These are phyloP conservation scores for Xenus cinereus DNA, from an alignment of 2,113 vertebrate species.

Conservation along the genomic window DNA sequence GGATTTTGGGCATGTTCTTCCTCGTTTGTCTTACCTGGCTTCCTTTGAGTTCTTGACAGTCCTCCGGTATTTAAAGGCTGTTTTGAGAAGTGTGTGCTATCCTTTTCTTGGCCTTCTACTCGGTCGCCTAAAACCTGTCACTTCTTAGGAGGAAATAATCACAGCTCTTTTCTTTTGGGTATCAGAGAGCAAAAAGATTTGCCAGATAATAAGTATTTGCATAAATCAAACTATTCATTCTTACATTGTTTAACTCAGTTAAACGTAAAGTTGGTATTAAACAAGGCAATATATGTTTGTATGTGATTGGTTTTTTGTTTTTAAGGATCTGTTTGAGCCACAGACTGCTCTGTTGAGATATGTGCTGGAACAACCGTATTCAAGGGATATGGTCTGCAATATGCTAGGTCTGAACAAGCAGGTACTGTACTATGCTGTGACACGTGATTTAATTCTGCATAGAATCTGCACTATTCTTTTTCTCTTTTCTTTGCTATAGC, in stretches of 20 bases:
- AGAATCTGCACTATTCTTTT: slow-evolving; percentile 77
- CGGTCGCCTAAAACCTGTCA: neutral
- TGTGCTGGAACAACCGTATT: slow-evolving; percentile 97
- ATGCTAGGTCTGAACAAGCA: slow-evolving; percentile 99
- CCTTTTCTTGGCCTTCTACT: neutral
- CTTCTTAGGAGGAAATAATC: neutral
- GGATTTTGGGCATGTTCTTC: neutral
- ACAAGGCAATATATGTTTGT: slow-evolving; percentile 47
- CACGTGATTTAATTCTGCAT: slow-evolving; percentile 62
- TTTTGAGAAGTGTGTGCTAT: neutral
- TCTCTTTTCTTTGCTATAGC: slow-evolving; percentile 82
- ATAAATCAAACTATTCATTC: neutral
- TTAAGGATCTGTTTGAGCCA: slow-evolving; percentile 97
- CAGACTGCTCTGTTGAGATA: slow-evolving; percentile 96
- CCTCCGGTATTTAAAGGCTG: neutral
- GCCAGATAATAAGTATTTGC: neutral
- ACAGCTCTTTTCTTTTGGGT: neutral
- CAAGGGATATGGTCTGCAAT: slow-evolving; percentile 99
- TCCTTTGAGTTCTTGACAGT: neutral
- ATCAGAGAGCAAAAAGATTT: neutral
- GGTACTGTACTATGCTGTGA: slow-evolving; percentile 82
- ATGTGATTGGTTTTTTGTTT: slow-evolving; percentile 60
- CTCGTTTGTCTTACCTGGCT: neutral
- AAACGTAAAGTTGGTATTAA: neutral
- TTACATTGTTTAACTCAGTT: neutral